Percentiles rank a stretch among this genome's conserved stretches.
Evolutionary conservation across 2,113 vertebrate species (phyloP).

Genomic region (Notechis scutatus): DNA sequence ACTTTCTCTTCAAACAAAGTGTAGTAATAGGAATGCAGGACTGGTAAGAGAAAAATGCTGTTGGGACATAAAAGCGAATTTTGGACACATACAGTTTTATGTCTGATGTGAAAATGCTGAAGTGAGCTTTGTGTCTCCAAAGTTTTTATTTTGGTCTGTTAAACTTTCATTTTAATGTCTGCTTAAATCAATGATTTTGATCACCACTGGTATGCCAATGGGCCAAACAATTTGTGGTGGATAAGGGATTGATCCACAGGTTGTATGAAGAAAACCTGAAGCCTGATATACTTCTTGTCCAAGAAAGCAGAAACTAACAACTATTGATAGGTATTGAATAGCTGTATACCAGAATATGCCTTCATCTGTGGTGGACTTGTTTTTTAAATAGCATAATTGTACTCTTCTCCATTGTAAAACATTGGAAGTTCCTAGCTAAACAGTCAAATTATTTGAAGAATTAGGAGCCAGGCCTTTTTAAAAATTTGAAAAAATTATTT

Average conservation of each 20-base stretch:
- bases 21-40: conserved; percentile 54
- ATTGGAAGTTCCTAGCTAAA: conserved; percentile 15
- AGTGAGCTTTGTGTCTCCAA: conserved; percentile 18
- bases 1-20: conserved; percentile 61
- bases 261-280: not conserved
- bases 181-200: not conserved
- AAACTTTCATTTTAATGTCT: not conserved
- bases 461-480: conserved; percentile 20
- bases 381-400: not conserved
- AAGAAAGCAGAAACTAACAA: conserved; percentile 4
- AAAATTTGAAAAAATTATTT: not conserved
- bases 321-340: not conserved
- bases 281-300: not conserved
- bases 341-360: not conserved
- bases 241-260: not conserved
- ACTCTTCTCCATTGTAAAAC: not conserved
- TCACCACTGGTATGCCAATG: not conserved
- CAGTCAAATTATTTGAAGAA: conserved; percentile 19
- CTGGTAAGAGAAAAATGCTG: conserved; percentile 38
- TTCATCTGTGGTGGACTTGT: not conserved
- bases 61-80: conserved; percentile 35
- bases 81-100: conserved; percentile 11
- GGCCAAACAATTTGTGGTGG: not conserved
- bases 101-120: not conserved
- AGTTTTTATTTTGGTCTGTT: conserved; percentile 5